A percentile compares a stretch with the other conserved stretches of the same genome.
Evolutionary conservation across 2,888 invertebrate genomes (phyloP).

Genomic region (Trichogramma evanescens): DNA sequence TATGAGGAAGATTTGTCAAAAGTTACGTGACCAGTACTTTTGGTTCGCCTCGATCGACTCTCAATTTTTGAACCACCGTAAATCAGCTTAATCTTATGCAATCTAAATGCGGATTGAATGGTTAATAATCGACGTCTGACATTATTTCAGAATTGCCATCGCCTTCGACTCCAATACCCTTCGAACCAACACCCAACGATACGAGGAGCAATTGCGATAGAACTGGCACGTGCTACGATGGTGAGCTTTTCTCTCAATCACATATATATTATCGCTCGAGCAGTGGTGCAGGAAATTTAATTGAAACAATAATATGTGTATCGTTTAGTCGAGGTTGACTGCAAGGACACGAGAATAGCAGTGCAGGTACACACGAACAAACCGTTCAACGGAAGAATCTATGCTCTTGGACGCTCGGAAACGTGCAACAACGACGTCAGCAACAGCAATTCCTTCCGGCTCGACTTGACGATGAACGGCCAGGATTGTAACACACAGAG

Average conservation of each 20-base stretch:
- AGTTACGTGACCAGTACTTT: too few species aligned
- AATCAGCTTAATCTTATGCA: too few species aligned
- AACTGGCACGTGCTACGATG: conserved; percentile 91
- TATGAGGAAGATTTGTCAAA: too few species aligned
- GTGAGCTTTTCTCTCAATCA: conserved; percentile 49
- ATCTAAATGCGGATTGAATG: too few species aligned
- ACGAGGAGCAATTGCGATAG: conserved; percentile 76
- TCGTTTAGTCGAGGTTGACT: conserved; percentile 77
- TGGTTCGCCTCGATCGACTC: too few species aligned
- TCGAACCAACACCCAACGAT: conserved; percentile 42
- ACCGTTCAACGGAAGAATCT: conserved; percentile 90
- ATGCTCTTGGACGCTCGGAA: conserved; percentile 86
- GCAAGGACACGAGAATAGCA: conserved; percentile 89
- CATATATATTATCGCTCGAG: background rate
- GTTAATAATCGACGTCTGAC: too few species aligned
- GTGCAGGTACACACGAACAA: conserved; percentile 89
- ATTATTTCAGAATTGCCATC: too few species aligned
- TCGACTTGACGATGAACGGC: conserved; percentile 87
- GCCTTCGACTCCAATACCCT: conserved; percentile 8
- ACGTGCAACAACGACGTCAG: conserved; percentile 92
- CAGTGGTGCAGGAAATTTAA: background rate
- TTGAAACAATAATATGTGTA: conserved; percentile 1
- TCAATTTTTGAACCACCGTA: too few species aligned
- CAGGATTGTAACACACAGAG: conserved; percentile 95
- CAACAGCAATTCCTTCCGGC: conserved; percentile 84